A percentile compares a stretch with the other conserved stretches of the same genome.
Conservation (phyloP, 2,113 vertebrate species). For the Calidris pugnax region DNA sequence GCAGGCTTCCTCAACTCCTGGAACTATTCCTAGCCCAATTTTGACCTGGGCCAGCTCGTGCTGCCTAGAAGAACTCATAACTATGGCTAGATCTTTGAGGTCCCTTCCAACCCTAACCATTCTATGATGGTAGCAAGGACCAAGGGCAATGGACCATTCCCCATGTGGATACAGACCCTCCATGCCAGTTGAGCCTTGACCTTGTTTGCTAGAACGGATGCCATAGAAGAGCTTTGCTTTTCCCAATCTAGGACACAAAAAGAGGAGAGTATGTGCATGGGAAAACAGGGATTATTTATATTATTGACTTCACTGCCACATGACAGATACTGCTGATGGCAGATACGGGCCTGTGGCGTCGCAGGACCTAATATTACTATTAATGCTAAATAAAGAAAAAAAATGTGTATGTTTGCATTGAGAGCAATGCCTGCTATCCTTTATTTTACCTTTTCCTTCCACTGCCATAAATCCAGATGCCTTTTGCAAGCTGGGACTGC, state of each 20-base stretch:
- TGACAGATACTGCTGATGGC: background rate
- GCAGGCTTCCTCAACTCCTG: background rate
- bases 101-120: too few species aligned
- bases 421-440: background rate
- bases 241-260: background rate
- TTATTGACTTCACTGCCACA: background rate
- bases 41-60: background rate
- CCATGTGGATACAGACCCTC: background rate
- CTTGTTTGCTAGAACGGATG: background rate
- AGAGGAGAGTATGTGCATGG: background rate
- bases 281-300: background rate
- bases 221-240: background rate
- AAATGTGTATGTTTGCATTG: background rate
- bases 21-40: background rate
- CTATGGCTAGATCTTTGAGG: background rate
- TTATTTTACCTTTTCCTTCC: background rate
- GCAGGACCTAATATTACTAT: background rate
- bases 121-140: background rate
- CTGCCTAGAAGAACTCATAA: background rate
- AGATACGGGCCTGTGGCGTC: fast-evolving
- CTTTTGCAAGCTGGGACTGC: background rate
- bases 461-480: background rate
- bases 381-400: background rate
- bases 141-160: background rate
- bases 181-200: background rate